Evolutionary conservation across 2,113 vertebrate species (phyloP).

Genomic region (Chaetodon trifascialis): DNA sequence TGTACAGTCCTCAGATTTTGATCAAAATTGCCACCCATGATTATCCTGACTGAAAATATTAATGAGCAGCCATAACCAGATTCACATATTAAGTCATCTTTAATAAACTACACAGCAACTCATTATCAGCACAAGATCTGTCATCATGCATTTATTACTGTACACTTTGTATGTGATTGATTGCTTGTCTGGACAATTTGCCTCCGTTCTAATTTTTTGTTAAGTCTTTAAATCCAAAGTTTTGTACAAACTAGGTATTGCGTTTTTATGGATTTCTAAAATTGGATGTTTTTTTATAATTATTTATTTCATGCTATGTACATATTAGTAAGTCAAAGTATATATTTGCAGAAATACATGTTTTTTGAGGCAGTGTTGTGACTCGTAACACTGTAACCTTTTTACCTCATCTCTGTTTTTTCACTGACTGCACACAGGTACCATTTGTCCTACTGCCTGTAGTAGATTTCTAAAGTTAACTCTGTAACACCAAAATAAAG

Average conservation of each 20-base stretch:
- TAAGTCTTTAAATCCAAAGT: slow-evolving; percentile 89
- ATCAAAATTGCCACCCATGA: slow-evolving; percentile 35
- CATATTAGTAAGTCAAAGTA: slow-evolving; percentile 92
- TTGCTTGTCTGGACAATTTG: slow-evolving; percentile 73
- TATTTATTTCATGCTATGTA: slow-evolving; percentile 95
- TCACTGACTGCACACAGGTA: slow-evolving; percentile 87
- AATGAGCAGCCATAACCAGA: slow-evolving; percentile 50
- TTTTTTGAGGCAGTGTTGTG: slow-evolving; percentile 85
- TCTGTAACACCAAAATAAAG: slow-evolving; percentile 90
- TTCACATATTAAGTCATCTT: slow-evolving; percentile 48
- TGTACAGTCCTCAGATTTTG: slow-evolving; percentile 33
- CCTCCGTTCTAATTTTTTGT: slow-evolving; percentile 72
- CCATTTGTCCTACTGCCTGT: slow-evolving; percentile 82
- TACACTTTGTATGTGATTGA: slow-evolving; percentile 61
- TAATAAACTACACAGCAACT: slow-evolving; percentile 60
- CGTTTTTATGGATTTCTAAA: slow-evolving; percentile 85
- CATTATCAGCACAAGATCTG: slow-evolving; percentile 43
- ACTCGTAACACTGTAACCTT: slow-evolving; percentile 86
- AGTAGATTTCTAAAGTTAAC: slow-evolving; percentile 90
- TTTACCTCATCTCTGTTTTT: slow-evolving; percentile 88
- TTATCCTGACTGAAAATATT: slow-evolving; percentile 51
- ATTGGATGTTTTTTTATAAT: slow-evolving; percentile 89
- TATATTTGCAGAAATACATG: slow-evolving; percentile 89
- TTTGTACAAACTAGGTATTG: slow-evolving; percentile 89
- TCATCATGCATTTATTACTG: slow-evolving; percentile 45